These are phyloP conservation scores for Acrocephalus arundinaceus DNA, from an alignment of 2,113 vertebrate species.

Conservation along the genomic window DNA sequence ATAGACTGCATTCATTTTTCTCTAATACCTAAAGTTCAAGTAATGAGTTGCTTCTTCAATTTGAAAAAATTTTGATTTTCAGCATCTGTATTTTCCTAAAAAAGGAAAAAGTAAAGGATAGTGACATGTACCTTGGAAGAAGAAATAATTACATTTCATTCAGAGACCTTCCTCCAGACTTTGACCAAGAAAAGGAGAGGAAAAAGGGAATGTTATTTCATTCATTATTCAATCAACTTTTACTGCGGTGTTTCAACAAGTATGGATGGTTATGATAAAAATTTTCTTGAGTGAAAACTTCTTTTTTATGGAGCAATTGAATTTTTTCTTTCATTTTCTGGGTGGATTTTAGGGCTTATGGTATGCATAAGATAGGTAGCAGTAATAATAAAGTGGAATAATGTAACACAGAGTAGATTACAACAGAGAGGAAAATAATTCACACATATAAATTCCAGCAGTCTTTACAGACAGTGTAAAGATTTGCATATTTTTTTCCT, in stretches of 20 bases:
- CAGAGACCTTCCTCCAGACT: not conserved
- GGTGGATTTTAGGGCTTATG: not conserved
- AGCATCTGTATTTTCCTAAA: not conserved
- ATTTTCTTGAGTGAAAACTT: not conserved
- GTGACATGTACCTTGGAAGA: not conserved
- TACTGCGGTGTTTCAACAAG: not conserved
- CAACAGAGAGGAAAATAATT: not conserved
- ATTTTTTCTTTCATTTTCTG: not conserved
- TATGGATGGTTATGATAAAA: not conserved
- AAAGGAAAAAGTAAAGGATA: not conserved
- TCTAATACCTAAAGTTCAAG: not conserved
- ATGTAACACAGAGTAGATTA: not conserved
- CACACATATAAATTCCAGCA: not conserved
- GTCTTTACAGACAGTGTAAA: not conserved
- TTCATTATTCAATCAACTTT: not conserved
- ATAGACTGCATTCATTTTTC: not conserved
- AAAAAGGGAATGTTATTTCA: not conserved
- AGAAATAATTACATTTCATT: not conserved
- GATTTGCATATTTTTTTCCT: not conserved
- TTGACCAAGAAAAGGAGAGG: not conserved
- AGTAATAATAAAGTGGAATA: not conserved
- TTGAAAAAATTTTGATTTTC: not conserved
- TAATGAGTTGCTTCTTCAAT: not conserved
- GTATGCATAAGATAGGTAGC: not conserved
- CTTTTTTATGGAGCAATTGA: not conserved